phyloP scores from a whole-genome alignment of 2,888 invertebrate genomes.

The Chrysotoxum bicinctum region DNA sequence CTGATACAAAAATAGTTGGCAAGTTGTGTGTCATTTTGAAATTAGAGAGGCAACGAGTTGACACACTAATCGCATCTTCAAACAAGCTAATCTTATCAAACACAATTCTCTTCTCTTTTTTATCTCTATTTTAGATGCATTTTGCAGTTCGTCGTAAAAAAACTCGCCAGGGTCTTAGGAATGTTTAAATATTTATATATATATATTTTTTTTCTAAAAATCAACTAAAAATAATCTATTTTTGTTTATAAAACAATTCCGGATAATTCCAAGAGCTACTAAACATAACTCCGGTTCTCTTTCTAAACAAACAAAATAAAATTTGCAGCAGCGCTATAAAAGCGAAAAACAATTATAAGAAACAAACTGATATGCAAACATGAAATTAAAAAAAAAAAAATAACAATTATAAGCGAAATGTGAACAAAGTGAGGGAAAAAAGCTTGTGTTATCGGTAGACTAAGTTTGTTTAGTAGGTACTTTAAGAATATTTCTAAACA shows the following conservation, averaged over 20 bases:
- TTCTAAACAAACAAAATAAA: conserved; percentile 27
- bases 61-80: background rate
- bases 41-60: background rate
- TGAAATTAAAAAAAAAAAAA: background rate
- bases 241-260: conserved; percentile 67
- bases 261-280: conserved; percentile 67
- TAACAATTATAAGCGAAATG: conserved; percentile 52
- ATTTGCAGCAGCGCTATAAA: conserved; percentile 28
- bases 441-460: conserved; percentile 70
- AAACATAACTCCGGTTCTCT: conserved; percentile 50
- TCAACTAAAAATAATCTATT: conserved; percentile 51
- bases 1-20: too few relatives aligned
- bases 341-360: conserved; percentile 9
- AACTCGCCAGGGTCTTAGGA: conserved; percentile 75
- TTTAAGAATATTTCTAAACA: conserved; percentile 71
- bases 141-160: conserved; percentile 78
- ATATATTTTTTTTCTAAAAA: conserved; percentile 31
- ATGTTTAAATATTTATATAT: conserved; percentile 47
- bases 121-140: conserved; percentile 76
- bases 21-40: too few relatives aligned
- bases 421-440: conserved; percentile 45
- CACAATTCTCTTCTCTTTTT: background rate
- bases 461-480: conserved; percentile 68
- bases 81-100: background rate
- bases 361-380: conserved; percentile 27